Conservation (phyloP, 2,113 vertebrate species). For the Lophotis ruficrista region DNA sequence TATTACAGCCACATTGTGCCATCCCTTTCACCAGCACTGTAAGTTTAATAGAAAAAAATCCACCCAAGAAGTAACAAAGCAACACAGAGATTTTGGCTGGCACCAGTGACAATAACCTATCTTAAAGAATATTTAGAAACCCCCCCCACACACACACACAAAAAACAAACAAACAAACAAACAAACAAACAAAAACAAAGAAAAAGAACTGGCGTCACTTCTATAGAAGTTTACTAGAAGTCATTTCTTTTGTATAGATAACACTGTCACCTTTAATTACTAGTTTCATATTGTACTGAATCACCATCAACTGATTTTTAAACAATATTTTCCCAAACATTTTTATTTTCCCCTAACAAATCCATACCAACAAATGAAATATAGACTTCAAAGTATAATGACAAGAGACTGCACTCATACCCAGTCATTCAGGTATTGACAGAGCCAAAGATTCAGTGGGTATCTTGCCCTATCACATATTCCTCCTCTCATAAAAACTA, state of each 20-base stretch:
- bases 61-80: neutral
- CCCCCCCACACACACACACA: no score
- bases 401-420: neutral
- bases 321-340: neutral
- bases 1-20: neutral
- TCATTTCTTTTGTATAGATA: neutral
- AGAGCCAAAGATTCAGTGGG: neutral
- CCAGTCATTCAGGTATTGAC: neutral
- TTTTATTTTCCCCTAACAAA: neutral
- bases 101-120: neutral
- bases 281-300: neutral
- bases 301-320: neutral
- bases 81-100: neutral
- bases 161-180: no score
- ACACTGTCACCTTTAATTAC: neutral
- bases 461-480: neutral
- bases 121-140: neutral
- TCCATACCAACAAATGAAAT: neutral
- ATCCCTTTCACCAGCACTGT: neutral
- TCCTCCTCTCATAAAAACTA: neutral
- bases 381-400: neutral
- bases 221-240: neutral
- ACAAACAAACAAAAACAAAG: no score
- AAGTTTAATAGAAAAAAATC: neutral
- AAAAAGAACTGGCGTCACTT: neutral